These are phyloP conservation scores for Leptopterna dolabrata DNA, from an alignment of 2,888 invertebrate genomes.

Conservation along the genomic window DNA sequence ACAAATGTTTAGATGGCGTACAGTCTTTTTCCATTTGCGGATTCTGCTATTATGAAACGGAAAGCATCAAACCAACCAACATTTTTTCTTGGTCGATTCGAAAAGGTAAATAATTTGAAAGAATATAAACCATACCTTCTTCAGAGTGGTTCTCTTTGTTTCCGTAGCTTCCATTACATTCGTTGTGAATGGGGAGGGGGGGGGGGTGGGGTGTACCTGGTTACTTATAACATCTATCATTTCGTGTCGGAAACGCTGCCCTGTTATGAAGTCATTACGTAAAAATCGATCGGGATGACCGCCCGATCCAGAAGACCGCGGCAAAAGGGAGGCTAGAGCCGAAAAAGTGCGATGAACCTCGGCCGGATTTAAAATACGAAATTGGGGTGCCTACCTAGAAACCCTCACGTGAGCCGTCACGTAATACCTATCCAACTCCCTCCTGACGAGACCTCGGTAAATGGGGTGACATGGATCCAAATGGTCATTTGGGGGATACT, in stretches of 20 bases:
- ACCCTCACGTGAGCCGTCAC: not conserved
- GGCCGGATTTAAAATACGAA: not conserved
- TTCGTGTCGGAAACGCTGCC: not conserved
- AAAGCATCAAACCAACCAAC: no score
- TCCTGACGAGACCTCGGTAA: not conserved
- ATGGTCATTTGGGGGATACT: not conserved
- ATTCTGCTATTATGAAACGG: no score
- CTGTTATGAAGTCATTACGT: not conserved
- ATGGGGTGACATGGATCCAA: not conserved
- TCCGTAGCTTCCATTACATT: no score
- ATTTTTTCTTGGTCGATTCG: no score
- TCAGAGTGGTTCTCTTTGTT: no score
- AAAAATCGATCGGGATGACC: not conserved
- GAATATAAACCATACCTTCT: no score
- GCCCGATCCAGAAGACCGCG: not conserved
- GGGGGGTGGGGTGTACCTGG: no score
- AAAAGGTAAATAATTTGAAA: no score
- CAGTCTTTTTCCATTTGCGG: no score
- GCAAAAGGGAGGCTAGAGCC: not conserved
- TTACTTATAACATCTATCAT: not conserved
- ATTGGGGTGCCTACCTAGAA: not conserved
- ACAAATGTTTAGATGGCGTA: no score
- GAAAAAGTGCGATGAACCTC: not conserved
- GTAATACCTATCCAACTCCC: not conserved
- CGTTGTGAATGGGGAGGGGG: no score